These are phyloP conservation scores for Cancer borealis DNA, from an alignment of 2,888 invertebrate genomes.

Conservation along the genomic window DNA sequence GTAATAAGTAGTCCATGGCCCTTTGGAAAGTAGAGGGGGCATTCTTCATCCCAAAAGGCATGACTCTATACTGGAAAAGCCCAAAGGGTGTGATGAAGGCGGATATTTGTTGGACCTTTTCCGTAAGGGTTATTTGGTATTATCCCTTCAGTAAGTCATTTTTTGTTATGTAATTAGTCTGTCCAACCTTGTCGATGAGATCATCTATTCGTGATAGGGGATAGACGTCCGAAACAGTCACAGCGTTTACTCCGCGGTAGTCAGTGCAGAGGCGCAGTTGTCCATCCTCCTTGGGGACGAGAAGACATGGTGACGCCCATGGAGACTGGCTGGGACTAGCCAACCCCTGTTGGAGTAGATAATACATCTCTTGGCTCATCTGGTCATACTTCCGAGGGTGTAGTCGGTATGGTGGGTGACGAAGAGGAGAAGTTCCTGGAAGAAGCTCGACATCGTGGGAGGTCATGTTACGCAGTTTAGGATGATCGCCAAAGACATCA, in stretches of 20 bases:
- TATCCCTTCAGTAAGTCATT: constrained; percentile 27
- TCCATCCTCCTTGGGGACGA: constrained; percentile 49
- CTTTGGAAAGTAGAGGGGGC: constrained; percentile 41
- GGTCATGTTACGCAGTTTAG: neutral
- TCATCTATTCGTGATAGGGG: constrained; percentile 43
- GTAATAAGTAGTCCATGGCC: neutral
- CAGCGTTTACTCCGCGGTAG: constrained; percentile 5
- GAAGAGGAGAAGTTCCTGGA: constrained; percentile 37
- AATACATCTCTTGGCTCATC: constrained; percentile 45
- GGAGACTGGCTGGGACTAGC: constrained; percentile 14
- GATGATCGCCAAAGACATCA: neutral
- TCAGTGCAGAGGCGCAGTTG: neutral
- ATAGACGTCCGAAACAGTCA: constrained; percentile 7
- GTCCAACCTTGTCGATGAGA: constrained; percentile 43
- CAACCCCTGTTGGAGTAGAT: constrained; percentile 35
- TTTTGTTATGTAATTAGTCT: neutral
- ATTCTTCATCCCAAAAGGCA: constrained; percentile 52
- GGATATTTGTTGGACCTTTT: constrained; percentile 38
- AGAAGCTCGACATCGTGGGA: constrained; percentile 25
- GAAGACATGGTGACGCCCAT: constrained; percentile 52
- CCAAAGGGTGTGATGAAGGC: constrained; percentile 55
- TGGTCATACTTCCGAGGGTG: neutral
- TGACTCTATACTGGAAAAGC: constrained; percentile 41
- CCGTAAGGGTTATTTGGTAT: constrained; percentile 17
- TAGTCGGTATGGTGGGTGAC: constrained; percentile 42